A percentile compares a stretch with the other conserved stretches of the same genome.
phyloP scores from a whole-genome alignment of 2,797 vertebrate genomes.

The Syndactyla subalaris region DNA sequence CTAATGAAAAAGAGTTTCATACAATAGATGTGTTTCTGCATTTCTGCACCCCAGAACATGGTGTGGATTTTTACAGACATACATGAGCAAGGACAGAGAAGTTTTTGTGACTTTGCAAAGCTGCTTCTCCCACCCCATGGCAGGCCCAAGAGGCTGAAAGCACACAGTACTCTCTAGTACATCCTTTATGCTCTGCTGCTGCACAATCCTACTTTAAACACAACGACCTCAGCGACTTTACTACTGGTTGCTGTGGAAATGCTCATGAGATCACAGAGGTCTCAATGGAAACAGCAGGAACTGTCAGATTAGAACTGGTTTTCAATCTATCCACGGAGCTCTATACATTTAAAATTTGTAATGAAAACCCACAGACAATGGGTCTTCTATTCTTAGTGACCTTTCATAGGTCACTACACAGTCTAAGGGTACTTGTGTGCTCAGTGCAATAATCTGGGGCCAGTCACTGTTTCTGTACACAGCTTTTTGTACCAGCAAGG shows the following conservation, averaged over 20 bases:
- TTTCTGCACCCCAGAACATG: background rate
- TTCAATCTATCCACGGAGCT: background rate
- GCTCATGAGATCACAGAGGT: background rate
- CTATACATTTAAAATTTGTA: background rate
- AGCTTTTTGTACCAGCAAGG: background rate
- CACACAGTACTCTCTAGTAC: background rate
- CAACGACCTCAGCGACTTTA: background rate
- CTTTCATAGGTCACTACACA: background rate
- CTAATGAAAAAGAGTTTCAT: background rate
- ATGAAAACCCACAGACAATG: background rate
- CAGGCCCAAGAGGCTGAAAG: background rate
- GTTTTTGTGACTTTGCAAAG: background rate
- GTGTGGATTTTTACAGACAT: background rate
- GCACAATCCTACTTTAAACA: background rate
- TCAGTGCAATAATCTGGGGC: background rate
- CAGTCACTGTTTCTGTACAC: background rate
- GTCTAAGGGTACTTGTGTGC: background rate
- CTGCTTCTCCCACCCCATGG: background rate
- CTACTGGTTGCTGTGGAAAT: background rate
- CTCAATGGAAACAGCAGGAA: background rate
- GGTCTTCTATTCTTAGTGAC: background rate
- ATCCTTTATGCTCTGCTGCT: background rate
- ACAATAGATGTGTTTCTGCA: background rate
- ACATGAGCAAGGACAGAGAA: fast-evolving
- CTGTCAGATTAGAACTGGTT: background rate